Evolutionary conservation across 1,140 invertebrate genomes (phyloP).

Genomic region (Drosophila seguyi): DNA sequence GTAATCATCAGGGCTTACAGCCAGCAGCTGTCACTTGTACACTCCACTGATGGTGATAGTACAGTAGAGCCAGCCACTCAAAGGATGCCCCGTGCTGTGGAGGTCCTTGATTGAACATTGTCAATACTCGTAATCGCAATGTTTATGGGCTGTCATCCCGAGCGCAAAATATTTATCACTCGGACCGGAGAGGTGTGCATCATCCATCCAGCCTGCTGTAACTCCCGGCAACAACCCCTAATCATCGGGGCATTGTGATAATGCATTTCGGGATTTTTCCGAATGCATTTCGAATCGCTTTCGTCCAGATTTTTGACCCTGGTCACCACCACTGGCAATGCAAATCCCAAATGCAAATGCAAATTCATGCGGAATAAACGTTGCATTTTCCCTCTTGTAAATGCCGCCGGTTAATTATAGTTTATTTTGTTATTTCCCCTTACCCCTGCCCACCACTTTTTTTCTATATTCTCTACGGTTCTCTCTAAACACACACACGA

Average conservation of each 20-base stretch:
- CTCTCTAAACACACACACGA: conserved; percentile 35
- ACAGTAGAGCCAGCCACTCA: conserved; percentile 46
- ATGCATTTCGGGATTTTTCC: conserved; percentile 8
- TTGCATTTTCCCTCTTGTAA: conserved; percentile 14
- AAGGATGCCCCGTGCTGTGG: conserved; percentile 37
- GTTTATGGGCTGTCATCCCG: conserved; percentile 75
- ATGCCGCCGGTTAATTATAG: conserved; percentile 66
- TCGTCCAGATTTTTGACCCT: conserved; percentile 47
- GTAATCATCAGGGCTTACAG: conserved; percentile 62
- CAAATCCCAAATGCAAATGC: conserved; percentile 64
- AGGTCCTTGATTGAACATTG: conserved; percentile 58
- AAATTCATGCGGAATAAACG: conserved; percentile 78
- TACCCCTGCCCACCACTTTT: conserved; percentile 19
- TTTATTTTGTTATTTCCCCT: conserved; percentile 56
- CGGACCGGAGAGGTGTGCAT: conserved; percentile 23
- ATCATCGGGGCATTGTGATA: conserved; percentile 63
- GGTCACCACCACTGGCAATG: conserved; percentile 36
- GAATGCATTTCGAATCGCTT: conserved; percentile 60
- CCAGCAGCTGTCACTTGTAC: conserved; percentile 49
- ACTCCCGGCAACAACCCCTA: conserved; percentile 54
- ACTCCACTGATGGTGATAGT: conserved; percentile 1
- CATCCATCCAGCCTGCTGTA: conserved; percentile 32
- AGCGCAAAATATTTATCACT: conserved; percentile 79
- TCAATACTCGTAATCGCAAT: conserved; percentile 49
- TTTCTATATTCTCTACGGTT: conserved; percentile 10